phyloP scores from a whole-genome alignment of 2,113 vertebrate species.

The Carollia perspicillata region DNA sequence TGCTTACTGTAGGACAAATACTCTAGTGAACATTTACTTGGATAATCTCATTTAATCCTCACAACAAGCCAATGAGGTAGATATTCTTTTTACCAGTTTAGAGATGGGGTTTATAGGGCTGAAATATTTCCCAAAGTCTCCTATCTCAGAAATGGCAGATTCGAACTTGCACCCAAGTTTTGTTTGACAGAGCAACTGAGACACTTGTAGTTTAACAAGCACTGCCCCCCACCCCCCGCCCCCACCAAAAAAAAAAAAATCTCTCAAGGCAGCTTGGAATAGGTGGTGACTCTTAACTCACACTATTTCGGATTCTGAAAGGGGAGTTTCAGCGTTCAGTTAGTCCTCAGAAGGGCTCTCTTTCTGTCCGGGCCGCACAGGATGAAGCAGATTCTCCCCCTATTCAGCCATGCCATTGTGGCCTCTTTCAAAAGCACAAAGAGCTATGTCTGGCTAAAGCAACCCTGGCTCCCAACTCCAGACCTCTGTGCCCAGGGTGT shows the following conservation, averaged over 20 bases:
- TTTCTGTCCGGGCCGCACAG: not conserved
- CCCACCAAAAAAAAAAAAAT: not conserved
- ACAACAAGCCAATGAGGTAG: not conserved
- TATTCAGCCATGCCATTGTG: not conserved
- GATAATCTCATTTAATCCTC: not conserved
- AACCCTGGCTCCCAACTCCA: not conserved
- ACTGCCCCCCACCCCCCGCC: not conserved
- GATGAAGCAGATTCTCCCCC: not conserved
- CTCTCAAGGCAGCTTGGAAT: not conserved
- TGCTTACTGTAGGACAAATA: not conserved
- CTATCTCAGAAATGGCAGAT: constrained; percentile 14
- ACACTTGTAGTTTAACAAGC: not conserved
- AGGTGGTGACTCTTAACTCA: not conserved
- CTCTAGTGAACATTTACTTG: not conserved
- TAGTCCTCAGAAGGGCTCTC: not conserved
- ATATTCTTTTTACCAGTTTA: not conserved
- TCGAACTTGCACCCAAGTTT: constrained; percentile 29
- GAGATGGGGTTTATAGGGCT: not conserved
- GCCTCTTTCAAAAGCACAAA: not conserved
- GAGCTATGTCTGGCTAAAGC: not conserved
- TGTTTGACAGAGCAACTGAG: not conserved
- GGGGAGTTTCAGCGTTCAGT: not conserved
- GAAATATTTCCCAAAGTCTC: not conserved
- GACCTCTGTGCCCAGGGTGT: not conserved
- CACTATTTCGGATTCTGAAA: not conserved